Conservation (phyloP, 1,140 invertebrate species). For the Mamestra configurata region DNA sequence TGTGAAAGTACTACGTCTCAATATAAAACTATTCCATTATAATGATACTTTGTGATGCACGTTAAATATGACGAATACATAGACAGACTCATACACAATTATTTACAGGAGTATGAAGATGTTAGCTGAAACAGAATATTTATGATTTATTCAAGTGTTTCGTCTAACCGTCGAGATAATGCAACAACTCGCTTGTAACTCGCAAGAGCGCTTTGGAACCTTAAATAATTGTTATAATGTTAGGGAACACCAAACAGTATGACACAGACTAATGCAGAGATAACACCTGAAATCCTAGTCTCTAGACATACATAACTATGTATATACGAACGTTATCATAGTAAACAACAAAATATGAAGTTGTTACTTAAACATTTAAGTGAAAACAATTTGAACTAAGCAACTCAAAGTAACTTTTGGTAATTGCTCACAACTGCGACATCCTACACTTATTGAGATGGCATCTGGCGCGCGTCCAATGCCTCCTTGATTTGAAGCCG, state of each 20-base stretch:
- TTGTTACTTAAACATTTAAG: neutral
- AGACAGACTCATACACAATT: neutral
- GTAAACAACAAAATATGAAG: neutral
- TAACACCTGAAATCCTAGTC: neutral
- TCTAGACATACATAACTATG: too few species aligned
- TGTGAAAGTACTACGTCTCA: neutral
- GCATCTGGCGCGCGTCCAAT: conserved; percentile 12
- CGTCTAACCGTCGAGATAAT: conserved; percentile 4
- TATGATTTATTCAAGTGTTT: conserved; percentile 21
- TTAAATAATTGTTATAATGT: conserved; percentile 23
- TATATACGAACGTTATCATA: conserved; percentile 1
- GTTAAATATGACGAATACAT: neutral
- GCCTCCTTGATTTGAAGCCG: neutral
- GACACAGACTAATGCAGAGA: conserved; percentile 22
- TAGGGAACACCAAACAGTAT: neutral
- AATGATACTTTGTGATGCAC: neutral
- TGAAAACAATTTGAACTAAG: neutral
- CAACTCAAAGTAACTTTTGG: neutral
- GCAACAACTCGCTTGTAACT: neutral
- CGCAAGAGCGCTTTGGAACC: neutral
- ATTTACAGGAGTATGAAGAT: neutral
- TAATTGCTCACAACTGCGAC: neutral
- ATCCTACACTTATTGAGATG: neutral
- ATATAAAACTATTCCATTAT: too few species aligned
- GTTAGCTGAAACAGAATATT: neutral